phyloP scores from a whole-genome alignment of 2,888 invertebrate species.

The Eristalinus sepulchralis region DNA sequence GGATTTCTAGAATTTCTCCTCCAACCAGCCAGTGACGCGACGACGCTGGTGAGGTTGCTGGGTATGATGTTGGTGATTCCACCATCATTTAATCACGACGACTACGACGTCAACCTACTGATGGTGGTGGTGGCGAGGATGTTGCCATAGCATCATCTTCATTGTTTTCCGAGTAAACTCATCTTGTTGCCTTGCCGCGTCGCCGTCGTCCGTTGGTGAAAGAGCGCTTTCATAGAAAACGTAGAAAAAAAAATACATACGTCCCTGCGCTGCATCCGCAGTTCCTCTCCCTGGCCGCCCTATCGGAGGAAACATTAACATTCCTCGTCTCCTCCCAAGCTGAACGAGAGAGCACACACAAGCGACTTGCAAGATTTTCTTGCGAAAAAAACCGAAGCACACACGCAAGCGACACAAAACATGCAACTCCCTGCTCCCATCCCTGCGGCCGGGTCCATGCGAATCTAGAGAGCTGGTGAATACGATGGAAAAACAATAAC shows the following conservation, averaged over 20 bases:
- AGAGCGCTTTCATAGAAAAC: constrained; percentile 59
- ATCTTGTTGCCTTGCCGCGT: neutral
- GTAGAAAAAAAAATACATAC: constrained; percentile 9
- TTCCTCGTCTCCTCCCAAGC: constrained; percentile 65
- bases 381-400: constrained; percentile 9
- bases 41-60: neutral
- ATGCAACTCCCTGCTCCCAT: neutral
- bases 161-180: constrained; percentile 56
- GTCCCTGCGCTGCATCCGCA: neutral
- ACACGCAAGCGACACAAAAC: neutral
- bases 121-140: constrained; percentile 8
- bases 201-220: neutral
- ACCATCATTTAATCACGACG: constrained; percentile 21
- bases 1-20: constrained; percentile 54
- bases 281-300: neutral
- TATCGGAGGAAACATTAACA: constrained; percentile 66
- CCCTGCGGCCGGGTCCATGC: constrained; percentile 59
- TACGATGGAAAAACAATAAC: constrained; percentile 64
- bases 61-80: constrained; percentile 10
- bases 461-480: constrained; percentile 39
- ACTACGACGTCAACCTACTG: neutral
- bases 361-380: constrained; percentile 58
- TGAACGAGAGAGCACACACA: constrained; percentile 50
- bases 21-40: constrained; percentile 1
- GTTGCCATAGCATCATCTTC: constrained; percentile 29